phyloP scores from a whole-genome alignment of 2,888 invertebrate genomes.

The Carpatolechia fugitivella region DNA sequence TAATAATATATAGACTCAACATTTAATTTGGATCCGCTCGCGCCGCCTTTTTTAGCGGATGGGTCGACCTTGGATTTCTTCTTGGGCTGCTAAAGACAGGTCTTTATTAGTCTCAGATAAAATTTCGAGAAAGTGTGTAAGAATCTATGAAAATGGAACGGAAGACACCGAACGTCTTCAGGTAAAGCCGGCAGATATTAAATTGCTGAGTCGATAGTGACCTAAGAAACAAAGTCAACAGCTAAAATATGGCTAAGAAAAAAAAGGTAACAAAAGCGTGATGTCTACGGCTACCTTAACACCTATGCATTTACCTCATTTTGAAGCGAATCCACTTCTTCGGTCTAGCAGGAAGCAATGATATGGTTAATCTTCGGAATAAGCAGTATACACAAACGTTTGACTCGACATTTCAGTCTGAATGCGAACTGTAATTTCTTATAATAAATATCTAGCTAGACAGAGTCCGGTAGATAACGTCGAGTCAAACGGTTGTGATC shows the following conservation, averaged over 20 bases:
- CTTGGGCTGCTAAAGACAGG: slow-evolving; percentile 56
- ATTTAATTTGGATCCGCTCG: slow-evolving; percentile 58
- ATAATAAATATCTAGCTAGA: too few species aligned
- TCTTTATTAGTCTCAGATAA: not conserved
- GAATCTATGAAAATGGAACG: too few species aligned
- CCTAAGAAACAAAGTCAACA: not conserved
- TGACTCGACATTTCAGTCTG: not conserved
- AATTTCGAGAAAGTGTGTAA: too few species aligned
- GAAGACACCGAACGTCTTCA: too few species aligned
- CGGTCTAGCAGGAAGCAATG: slow-evolving; percentile 3
- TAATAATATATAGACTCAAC: slow-evolving; percentile 62
- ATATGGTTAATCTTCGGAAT: not conserved
- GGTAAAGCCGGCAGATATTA: slow-evolving; percentile 14
- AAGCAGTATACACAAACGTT: not conserved
- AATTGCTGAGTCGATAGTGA: slow-evolving; percentile 11
- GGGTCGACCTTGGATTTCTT: slow-evolving; percentile 66
- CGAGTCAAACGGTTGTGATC: too few species aligned
- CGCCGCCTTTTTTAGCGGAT: slow-evolving; percentile 42
- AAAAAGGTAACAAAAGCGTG: too few species aligned
- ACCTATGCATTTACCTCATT: not conserved
- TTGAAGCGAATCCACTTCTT: not conserved
- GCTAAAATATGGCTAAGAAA: too few species aligned
- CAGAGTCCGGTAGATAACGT: too few species aligned
- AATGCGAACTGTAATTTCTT: not conserved
- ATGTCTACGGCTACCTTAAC: not conserved